Base-by-base conservation (phyloP, 2,797 vertebrate species). In the Scarus forsteni region DNA sequence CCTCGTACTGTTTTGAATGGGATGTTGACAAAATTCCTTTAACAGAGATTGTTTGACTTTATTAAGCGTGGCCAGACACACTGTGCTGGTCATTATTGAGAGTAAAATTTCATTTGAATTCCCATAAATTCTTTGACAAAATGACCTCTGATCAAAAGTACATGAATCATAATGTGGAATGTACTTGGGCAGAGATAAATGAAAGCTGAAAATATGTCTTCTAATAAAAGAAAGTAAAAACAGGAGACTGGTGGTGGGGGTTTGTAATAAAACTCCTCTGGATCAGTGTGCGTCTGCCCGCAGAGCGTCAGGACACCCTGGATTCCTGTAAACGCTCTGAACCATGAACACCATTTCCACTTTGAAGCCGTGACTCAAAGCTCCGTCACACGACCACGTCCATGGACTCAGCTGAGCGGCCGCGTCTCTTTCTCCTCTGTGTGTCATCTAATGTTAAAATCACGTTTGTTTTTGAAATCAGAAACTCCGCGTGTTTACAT, bases 351-450 rank as follows among this genome's bases (percentile, higher is more conserved):
- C 77, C 73, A 59, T 81, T 71, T 62, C 45, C 59, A 38, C 90
- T 90, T 91, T 91, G 88, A 91, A 80, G 77, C 73, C 66, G 73
- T 91, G 91, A 92, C 84, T 91, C 81, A 92, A 34, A n/a, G 57
- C 78, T 63, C 71, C 42, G 73, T 91, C 88, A 88, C 81, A 75
- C 65, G 50, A 87, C 90, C 90, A 77, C 88, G 85, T 90, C 86
- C 85, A 90, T 83, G 75, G 11, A 77, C 65, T 8, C 68, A 3
- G 56, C 62, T 9, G 36, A 66, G 70, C 63, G 74, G 69, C 78
- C 80, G 57, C 66, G 73, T 46, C 42, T 77, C 4, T 36, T 44
- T 55, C 73, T 66, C 75, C 34, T 27, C 63, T 10, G 45, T 0
- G 53, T 78, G 89, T 86, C 88, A 36, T 42, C 74, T 52, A 44